Evolutionary conservation across 1,140 invertebrate species (phyloP), one percentile per base, ranked within the genome.

Genomic region (Musca vetustissima): DNA sequence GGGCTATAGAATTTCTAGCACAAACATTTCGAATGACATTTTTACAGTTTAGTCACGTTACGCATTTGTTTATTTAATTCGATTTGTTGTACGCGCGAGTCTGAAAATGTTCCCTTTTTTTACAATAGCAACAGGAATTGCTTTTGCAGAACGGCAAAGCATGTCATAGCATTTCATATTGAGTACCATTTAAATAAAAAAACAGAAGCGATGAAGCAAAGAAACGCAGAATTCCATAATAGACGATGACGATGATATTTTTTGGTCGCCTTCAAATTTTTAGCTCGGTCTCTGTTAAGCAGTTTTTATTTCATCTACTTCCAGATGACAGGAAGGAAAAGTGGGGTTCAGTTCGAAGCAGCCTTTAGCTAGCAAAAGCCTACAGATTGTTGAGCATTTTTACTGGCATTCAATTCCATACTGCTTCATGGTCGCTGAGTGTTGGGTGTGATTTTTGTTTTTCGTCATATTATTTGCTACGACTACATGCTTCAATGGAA

Each of bases 1-100:
- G 11, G 36, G 6, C 13, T 4, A 13, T 43, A 43, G 11, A 6
- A 43, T 6, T 43, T 43, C 36, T 43, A 43, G 36, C 13, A 13
- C 36, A 32, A 64, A 43, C 64, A 66, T 69, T 66, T 69, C 66
- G 55, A 66, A 66, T 69, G 61, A 48, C 50, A 65, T 69, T 69
- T 67, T 67, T 49, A 52, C 49, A 70, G 48, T 70, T 70, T 64
- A 66, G 25, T 70, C 69, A 70, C 69, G 69, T 67, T 70, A 64
- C 57, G 64, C 65, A 66, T 67, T 70, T 70, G 69, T 70, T 70
- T 70, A 70, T 70, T 70, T 67, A 70, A 70, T 70, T 70, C 69
- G 69, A 70, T 70, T 70, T 70, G 55, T 69, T 52, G 67, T 64
- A 64, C 24, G 47, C 67, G 43, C 67, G 17, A n/a, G n/a, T n/a